Conservation (phyloP, 2,113 vertebrate species). For the Panthera uncia region DNA sequence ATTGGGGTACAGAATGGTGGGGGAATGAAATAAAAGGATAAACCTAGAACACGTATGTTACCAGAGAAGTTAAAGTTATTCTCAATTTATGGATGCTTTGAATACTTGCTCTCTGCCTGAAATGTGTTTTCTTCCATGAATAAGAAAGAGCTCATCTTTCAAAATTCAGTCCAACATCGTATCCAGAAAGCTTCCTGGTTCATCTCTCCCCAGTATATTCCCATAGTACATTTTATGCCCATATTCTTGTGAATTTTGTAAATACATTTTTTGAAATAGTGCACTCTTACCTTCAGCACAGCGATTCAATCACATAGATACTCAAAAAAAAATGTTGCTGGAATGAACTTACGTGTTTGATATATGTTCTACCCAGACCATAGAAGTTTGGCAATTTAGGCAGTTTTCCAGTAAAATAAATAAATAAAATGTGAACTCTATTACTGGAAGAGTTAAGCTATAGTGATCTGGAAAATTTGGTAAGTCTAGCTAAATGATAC, state of each 20-base stretch:
- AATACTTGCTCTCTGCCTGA: not conserved
- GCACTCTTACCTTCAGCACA: too few relatives aligned
- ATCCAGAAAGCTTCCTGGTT: not conserved
- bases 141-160: not conserved
- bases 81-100: not conserved
- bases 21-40: not conserved
- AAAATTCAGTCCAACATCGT: not conserved
- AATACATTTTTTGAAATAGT: not conserved
- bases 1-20: not conserved
- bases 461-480: not conserved
- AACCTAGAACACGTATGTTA: not conserved
- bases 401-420: not conserved
- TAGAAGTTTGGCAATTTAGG: constrained; percentile 21
- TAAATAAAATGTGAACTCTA: not conserved
- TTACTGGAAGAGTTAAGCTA: not conserved
- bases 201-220: not conserved
- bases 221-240: not conserved
- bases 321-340: not conserved
- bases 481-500: not conserved
- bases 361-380: not conserved
- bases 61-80: not conserved
- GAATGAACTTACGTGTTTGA: not conserved
- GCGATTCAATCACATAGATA: not conserved
- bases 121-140: not conserved
- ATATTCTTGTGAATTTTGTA: not conserved